A percentile compares a stretch with the other conserved stretches of the same genome.
These are phyloP conservation scores for Syncerus caffer DNA, from an alignment of 2,797 vertebrate species.

Conservation along the genomic window DNA sequence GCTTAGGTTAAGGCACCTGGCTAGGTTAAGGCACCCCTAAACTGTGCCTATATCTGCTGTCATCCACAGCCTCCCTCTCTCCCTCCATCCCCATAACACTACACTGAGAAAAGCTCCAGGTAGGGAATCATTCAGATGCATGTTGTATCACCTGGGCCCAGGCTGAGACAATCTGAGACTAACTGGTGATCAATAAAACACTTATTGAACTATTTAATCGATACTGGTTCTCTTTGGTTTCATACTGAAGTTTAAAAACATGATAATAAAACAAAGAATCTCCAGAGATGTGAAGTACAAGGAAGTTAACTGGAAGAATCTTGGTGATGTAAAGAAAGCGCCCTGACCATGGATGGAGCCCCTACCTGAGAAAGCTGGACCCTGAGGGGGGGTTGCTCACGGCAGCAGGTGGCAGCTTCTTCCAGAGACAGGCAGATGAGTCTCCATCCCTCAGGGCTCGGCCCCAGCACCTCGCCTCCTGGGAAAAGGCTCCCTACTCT, in stretches of 20 bases:
- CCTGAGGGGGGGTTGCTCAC: accelerated
- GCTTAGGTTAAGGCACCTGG: not conserved
- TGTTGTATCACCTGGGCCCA: not conserved
- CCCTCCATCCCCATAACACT: not conserved
- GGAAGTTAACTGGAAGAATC: not conserved
- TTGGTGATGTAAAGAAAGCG: not conserved
- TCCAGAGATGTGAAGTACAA: not conserved
- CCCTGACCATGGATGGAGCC: not conserved
- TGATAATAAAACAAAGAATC: not conserved
- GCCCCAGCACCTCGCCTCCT: not conserved
- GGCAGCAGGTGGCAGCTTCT: accelerated
- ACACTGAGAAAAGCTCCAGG: not conserved
- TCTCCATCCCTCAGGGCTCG: not conserved
- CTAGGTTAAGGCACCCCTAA: not conserved
- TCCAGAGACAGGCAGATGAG: too few species aligned
- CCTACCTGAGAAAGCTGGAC: not conserved
- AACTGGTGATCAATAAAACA: not conserved
- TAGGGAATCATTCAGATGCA: not conserved
- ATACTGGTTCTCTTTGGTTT: not conserved
- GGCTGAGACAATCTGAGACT: not conserved
- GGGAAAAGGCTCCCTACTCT: not conserved
- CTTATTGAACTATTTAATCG: not conserved
- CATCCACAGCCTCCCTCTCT: not conserved
- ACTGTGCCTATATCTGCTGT: not conserved
- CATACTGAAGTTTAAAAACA: not conserved